A percentile compares a stretch with the other conserved stretches of the same genome.
These are phyloP conservation scores for Sebastes trivittatus DNA, from an alignment of 2,797 vertebrate species.

Conservation along the genomic window DNA sequence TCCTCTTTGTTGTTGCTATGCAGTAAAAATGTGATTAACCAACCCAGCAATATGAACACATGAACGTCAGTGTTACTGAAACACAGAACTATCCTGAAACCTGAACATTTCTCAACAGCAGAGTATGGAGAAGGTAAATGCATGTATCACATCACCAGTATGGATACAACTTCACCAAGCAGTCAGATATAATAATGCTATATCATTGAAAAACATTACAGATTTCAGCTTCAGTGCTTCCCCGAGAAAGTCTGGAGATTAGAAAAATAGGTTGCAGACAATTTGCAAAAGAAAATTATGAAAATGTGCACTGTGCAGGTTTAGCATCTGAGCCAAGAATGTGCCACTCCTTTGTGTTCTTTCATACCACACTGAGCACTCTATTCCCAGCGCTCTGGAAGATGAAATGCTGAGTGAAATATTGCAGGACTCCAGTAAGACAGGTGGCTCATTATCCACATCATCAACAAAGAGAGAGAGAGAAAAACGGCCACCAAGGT, in stretches of 20 bases:
- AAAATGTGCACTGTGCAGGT: slow-evolving; percentile 18
- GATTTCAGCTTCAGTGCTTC: background rate
- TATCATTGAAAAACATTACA: slow-evolving; percentile 9
- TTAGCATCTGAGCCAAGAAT: slow-evolving; percentile 32
- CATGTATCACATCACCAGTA: background rate
- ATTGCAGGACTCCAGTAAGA: slow-evolving; percentile 59
- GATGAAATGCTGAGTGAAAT: slow-evolving; percentile 62
- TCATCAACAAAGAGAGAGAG: slow-evolving; percentile 58
- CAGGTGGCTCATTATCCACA: slow-evolving; percentile 81
- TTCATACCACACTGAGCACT: slow-evolving; percentile 37
- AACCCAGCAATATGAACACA: background rate
- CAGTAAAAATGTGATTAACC: background rate
- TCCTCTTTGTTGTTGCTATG: background rate
- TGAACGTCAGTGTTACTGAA: background rate
- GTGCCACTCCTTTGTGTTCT: slow-evolving; percentile 29
- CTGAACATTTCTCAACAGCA: background rate
- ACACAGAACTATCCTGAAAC: background rate
- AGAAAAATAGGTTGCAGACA: slow-evolving; percentile 12
- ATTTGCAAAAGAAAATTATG: slow-evolving; percentile 16
- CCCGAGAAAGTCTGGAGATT: slow-evolving; percentile 4
- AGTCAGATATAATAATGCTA: slow-evolving; percentile 3
- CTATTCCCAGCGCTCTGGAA: slow-evolving; percentile 39
- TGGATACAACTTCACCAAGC: background rate
- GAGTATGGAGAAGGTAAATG: background rate
- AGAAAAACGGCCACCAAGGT: slow-evolving; percentile 50